These are phyloP conservation scores for Cetoscarus ocellatus DNA, from an alignment of 2,797 vertebrate genomes.

Conservation along the genomic window DNA sequence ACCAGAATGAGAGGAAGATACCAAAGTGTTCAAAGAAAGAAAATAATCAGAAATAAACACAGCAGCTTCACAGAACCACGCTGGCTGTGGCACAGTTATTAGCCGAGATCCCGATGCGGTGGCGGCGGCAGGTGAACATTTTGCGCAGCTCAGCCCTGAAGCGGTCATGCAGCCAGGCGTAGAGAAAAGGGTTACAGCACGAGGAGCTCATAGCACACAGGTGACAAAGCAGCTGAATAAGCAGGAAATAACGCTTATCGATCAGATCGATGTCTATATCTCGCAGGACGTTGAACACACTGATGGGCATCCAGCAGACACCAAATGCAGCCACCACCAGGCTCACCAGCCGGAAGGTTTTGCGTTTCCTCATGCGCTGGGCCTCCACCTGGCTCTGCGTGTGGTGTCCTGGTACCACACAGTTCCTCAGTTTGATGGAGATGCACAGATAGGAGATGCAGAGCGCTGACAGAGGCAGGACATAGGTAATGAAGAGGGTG, in stretches of 20 bases:
- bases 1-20: neutral
- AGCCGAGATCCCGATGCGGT: conserved; percentile 82
- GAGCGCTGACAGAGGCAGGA: conserved; percentile 89
- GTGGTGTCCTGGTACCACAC: conserved; percentile 88
- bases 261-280: conserved; percentile 91
- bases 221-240: conserved; percentile 91
- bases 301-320: conserved; percentile 92
- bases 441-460: conserved; percentile 91
- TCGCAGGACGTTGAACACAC: conserved; percentile 90
- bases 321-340: conserved; percentile 90
- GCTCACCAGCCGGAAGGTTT: conserved; percentile 89
- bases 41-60: neutral
- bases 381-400: conserved; percentile 88
- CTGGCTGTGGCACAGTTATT: conserved; percentile 86
- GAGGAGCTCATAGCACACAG: conserved; percentile 92
- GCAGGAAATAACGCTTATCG: conserved; percentile 89
- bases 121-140: conserved; percentile 85
- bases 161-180: conserved; percentile 91
- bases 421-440: conserved; percentile 89
- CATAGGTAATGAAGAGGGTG: conserved; percentile 90
- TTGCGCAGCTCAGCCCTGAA: conserved; percentile 88
- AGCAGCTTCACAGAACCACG: conserved; percentile 81
- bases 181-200: conserved; percentile 93
- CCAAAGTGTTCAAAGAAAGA: neutral
- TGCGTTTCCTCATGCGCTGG: conserved; percentile 88